Percentiles rank a stretch among this genome's conserved stretches.
Evolutionary conservation across 1,140 invertebrate genomes (phyloP).

Genomic region (Drosophila albomicans): DNA sequence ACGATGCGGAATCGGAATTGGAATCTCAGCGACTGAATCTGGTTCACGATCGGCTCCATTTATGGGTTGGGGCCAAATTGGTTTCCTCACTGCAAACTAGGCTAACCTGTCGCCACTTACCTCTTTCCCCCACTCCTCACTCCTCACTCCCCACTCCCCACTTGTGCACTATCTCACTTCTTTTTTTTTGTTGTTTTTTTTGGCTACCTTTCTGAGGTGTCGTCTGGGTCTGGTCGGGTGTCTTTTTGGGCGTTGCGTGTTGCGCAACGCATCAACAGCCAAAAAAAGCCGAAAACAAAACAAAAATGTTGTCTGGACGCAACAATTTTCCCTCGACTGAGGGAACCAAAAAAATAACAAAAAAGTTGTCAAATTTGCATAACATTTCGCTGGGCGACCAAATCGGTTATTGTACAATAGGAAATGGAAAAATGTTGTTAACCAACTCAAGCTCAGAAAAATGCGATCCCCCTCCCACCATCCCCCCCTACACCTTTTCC

Average conservation of each 20-base stretch:
- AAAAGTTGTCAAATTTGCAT: conserved; percentile 48
- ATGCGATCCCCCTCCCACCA: neutral
- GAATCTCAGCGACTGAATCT: conserved; percentile 27
- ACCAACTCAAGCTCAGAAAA: conserved; percentile 16
- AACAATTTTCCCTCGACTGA: conserved; percentile 37
- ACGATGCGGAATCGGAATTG: conserved; percentile 39
- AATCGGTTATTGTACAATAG: conserved; percentile 50
- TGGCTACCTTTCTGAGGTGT: conserved; percentile 24
- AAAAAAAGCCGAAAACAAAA: conserved; percentile 26
- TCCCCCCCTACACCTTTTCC: too few relatives aligned
- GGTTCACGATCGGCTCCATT: conserved; percentile 37
- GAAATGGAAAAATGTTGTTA: conserved; percentile 43
- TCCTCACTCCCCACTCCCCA: neutral
- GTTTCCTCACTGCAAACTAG: conserved; percentile 45
- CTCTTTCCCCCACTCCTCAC: too few relatives aligned
- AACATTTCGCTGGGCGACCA: conserved; percentile 34
- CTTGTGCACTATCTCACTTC: neutral
- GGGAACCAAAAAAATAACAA: neutral
- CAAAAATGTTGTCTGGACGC: conserved; percentile 26
- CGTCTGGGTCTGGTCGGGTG: conserved; percentile 7
- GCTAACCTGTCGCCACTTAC: conserved; percentile 39
- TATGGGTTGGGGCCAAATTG: conserved; percentile 40
- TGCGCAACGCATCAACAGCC: conserved; percentile 40
- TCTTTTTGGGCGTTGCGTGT: conserved; percentile 28
- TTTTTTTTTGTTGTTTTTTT: neutral